Percentiles rank a stretch among this genome's conserved stretches.
These are phyloP conservation scores for Eremophila alpestris DNA, from an alignment of 2,797 vertebrate species.

Conservation along the genomic window DNA sequence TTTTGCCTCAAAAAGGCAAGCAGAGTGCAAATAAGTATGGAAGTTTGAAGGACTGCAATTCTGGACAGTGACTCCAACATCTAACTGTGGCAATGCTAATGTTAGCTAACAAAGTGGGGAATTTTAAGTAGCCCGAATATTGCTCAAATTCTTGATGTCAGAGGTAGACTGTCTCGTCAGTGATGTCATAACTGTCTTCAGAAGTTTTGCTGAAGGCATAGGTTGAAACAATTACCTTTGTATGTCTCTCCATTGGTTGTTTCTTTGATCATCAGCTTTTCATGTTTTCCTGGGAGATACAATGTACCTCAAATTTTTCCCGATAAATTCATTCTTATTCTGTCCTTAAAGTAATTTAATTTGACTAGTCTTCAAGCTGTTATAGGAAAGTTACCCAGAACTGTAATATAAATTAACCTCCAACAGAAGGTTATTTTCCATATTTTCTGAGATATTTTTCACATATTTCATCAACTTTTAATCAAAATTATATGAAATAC, in stretches of 20 bases:
- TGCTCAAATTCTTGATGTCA: background rate
- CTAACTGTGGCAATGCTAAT: background rate
- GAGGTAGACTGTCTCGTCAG: background rate
- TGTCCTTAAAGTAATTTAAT: constrained; percentile 9
- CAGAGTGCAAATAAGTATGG: background rate
- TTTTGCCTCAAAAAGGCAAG: background rate
- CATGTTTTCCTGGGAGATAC: constrained; percentile 15
- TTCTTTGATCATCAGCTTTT: constrained; percentile 49
- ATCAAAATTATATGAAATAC: background rate
- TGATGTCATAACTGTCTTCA: constrained; percentile 1
- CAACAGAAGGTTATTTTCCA: background rate
- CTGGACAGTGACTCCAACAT: background rate
- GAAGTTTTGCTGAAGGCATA: constrained; percentile 12
- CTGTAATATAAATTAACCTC: background rate
- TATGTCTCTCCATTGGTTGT: background rate
- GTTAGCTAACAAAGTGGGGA: background rate
- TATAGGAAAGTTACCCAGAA: background rate
- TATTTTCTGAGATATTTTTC: background rate
- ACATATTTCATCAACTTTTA: background rate
- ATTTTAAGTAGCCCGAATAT: background rate
- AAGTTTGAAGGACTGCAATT: background rate
- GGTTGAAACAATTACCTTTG: constrained; percentile 20
- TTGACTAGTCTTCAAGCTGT: background rate
- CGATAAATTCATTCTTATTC: constrained; percentile 12
- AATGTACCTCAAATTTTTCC: constrained; percentile 1